Evolutionary conservation across 2,113 vertebrate species (phyloP), one percentile per base, ranked within the genome.

Genomic region (Illadopsis cleaveri): DNA sequence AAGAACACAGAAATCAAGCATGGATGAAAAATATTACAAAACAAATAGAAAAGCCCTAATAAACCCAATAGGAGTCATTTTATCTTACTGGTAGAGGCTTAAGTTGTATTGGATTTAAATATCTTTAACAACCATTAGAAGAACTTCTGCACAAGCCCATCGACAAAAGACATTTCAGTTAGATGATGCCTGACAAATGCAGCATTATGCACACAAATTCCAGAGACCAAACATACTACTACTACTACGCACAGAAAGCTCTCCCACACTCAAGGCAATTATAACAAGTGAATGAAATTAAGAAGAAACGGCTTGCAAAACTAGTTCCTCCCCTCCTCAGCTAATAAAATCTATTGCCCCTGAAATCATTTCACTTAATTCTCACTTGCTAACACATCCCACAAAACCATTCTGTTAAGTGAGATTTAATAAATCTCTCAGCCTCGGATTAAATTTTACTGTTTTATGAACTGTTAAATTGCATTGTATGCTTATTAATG

Each of bases 391-490:
- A 96, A 95, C 89, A 94, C 93, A 97, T 96, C 91, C 93, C 79
- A 97, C 93, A 97, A 72, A 94, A 93, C 90, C 83, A 96, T 97
- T 98, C 97, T 98, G 87, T 95, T 98, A 94, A 97, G 83, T 97
- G 94, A 98, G 98, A 98, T 99, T 98, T 98, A 98, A 98, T 98
- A 98, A 98, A 99, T 98, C 97, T 98, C 95, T 96, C 94, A 92
- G 96, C 58, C 96, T 94, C 84, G 90, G 97, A 98, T 98, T 98
- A 98, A 98, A 98, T 99, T 99, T 98, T 98, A 98, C 97, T 98
- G 97, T 92, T 98, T 99, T 99, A 99, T 98, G 98, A 98, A 98
- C 98, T 98, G 98, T 98, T 98, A 98, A 98, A 98, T 98, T 98
- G 97, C 96, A 97, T 89, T 98, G 97, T 98, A 97, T 97, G 96